These are phyloP conservation scores for Brachyptera risi DNA, from an alignment of 2,888 invertebrate species.

Conservation along the genomic window DNA sequence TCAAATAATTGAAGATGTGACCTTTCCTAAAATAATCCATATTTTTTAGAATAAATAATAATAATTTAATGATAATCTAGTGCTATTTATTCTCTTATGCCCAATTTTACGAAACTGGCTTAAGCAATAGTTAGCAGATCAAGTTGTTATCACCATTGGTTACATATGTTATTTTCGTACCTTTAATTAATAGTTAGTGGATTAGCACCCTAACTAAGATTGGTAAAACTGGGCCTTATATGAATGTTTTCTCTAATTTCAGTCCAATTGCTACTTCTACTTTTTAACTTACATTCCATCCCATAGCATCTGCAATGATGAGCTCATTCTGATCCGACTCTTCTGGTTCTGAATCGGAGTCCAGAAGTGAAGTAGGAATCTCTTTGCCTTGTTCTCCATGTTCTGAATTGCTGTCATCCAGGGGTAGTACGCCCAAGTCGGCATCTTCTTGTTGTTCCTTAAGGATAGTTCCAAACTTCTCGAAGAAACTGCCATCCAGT, in stretches of 20 bases:
- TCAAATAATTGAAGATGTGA: too few species aligned
- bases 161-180: too few species aligned
- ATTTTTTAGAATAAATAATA: background rate
- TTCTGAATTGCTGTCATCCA: slow-evolving; percentile 29
- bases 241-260: background rate
- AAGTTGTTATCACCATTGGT: too few species aligned
- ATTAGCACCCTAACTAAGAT: too few species aligned
- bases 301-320: slow-evolving; percentile 60
- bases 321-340: slow-evolving; percentile 58
- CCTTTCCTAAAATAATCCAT: background rate
- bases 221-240: too few species aligned
- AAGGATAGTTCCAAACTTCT: slow-evolving; percentile 72
- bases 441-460: slow-evolving; percentile 39
- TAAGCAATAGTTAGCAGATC: too few species aligned
- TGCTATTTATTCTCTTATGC: background rate
- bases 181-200: too few species aligned
- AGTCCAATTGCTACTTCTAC: background rate
- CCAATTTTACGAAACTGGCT: background rate
- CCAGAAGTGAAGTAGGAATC: slow-evolving; percentile 52
- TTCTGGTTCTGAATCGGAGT: slow-evolving; percentile 63
- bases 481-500: slow-evolving; percentile 79
- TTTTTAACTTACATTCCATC: slow-evolving; percentile 70
- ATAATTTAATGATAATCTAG: background rate
- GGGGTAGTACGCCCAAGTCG: slow-evolving; percentile 42
- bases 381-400: slow-evolving; percentile 12